Conservation (phyloP, 30 jellyfish, hydroid and myxozoan genomes). For the Chironex yamaguchii region DNA sequence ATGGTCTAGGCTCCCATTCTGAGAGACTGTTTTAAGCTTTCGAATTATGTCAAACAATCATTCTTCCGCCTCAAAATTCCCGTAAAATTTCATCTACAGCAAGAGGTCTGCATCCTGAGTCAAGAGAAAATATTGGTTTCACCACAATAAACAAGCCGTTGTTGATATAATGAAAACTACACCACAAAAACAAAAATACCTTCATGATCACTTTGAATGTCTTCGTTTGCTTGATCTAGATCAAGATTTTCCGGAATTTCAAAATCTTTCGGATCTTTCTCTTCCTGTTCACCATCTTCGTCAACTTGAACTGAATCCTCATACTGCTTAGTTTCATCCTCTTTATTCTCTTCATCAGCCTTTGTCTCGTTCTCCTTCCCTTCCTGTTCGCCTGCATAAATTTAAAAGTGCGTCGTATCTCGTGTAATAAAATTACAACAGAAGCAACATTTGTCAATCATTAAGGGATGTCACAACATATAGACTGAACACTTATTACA, state of each 20-base stretch:
- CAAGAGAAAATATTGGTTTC: too few species aligned
- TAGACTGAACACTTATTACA: too few species aligned
- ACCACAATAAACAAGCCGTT: too few species aligned
- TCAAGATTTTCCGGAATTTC: conserved; percentile 56
- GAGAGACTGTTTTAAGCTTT: too few species aligned
- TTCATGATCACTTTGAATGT: background rate
- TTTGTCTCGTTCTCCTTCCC: conserved; percentile 59
- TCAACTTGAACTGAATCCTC: conserved; percentile 58
- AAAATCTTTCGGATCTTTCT: conserved; percentile 46
- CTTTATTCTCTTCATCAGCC: conserved; percentile 31
- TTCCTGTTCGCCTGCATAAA: conserved; percentile 73
- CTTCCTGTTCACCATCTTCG: conserved; percentile 57
- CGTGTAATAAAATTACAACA: too few species aligned
- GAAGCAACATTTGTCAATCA: too few species aligned
- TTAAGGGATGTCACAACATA: too few species aligned
- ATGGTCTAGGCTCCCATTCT: background rate
- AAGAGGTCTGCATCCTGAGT: too few species aligned
- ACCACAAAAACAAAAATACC: background rate
- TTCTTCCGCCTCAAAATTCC: too few species aligned
- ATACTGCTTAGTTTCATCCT: conserved; percentile 25
- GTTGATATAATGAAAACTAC: background rate
- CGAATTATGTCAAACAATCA: too few species aligned
- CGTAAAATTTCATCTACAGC: too few species aligned
- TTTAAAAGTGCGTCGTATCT: background rate
- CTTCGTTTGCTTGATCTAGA: conserved; percentile 49